Evolutionary conservation across 2,888 invertebrate genomes (phyloP).

Genomic region (Blastobasis lacticolella): DNA sequence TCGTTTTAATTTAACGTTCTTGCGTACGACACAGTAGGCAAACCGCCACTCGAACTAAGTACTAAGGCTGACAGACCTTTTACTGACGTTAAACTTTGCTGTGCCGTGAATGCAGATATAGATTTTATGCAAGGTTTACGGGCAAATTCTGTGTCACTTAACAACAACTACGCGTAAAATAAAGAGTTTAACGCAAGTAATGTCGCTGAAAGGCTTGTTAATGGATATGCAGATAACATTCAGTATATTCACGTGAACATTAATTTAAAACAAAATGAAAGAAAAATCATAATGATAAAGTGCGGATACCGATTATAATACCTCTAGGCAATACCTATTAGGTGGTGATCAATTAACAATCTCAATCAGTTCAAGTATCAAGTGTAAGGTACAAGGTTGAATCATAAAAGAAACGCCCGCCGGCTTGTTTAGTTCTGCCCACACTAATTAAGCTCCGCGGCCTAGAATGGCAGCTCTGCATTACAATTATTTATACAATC

Average conservation of each 20-base stretch:
- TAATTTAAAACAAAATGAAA: no score
- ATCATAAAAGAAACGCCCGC: conserved; percentile 46
- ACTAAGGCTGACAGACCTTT: background rate
- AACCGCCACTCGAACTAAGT: background rate
- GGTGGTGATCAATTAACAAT: conserved; percentile 15
- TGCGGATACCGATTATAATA: no score
- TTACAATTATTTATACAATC: conserved; percentile 40
- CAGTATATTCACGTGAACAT: no score
- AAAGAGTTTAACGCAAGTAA: background rate
- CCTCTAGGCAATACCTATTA: no score
- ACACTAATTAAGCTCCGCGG: conserved; percentile 57
- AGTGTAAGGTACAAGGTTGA: conserved; percentile 51
- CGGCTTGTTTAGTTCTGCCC: conserved; percentile 50
- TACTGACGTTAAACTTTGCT: background rate
- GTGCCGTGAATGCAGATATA: background rate
- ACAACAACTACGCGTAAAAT: background rate
- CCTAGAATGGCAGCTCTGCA: conserved; percentile 45
- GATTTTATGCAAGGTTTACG: background rate
- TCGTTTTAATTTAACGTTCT: background rate
- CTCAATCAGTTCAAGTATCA: conserved; percentile 58
- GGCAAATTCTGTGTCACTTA: background rate
- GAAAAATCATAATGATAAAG: no score
- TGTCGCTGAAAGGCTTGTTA: no score
- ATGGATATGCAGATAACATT: no score
- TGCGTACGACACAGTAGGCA: background rate